These are phyloP conservation scores for Mixornis gularis DNA, from an alignment of 2,113 vertebrate species.

Conservation along the genomic window DNA sequence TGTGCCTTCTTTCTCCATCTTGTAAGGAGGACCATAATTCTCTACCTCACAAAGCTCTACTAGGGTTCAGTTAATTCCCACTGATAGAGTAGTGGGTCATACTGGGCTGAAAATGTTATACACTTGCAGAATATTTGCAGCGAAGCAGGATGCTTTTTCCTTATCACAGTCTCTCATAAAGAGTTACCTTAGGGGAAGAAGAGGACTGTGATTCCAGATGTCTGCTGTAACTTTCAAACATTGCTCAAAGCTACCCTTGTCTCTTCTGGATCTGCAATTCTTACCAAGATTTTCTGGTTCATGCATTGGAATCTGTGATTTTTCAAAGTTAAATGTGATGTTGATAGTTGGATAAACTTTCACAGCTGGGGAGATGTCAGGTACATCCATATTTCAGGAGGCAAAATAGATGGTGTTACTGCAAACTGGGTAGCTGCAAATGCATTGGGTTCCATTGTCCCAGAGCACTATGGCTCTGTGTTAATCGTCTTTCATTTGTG, in stretches of 20 bases:
- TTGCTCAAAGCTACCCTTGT: neutral
- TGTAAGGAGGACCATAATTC: neutral
- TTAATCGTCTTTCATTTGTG: neutral
- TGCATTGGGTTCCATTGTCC: neutral
- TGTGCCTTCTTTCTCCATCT: neutral
- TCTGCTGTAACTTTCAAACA: neutral
- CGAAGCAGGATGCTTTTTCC: neutral
- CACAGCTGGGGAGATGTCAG: neutral
- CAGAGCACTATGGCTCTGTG: neutral
- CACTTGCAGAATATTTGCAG: neutral
- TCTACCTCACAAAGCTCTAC: neutral
- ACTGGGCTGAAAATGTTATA: neutral
- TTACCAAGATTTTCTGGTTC: neutral
- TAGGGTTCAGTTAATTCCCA: neutral
- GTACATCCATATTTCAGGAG: neutral
- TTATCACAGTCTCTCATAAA: neutral
- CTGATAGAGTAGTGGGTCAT: neutral
- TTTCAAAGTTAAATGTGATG: neutral
- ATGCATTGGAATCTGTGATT: neutral
- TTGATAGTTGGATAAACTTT: neutral
- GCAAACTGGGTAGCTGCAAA: neutral
- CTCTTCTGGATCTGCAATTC: neutral
- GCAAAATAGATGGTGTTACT: neutral
- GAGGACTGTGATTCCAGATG: neutral
- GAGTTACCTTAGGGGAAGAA: neutral